Evolutionary conservation across 2,113 vertebrate genomes (phyloP).

Genomic region (Talpa occidentalis): DNA sequence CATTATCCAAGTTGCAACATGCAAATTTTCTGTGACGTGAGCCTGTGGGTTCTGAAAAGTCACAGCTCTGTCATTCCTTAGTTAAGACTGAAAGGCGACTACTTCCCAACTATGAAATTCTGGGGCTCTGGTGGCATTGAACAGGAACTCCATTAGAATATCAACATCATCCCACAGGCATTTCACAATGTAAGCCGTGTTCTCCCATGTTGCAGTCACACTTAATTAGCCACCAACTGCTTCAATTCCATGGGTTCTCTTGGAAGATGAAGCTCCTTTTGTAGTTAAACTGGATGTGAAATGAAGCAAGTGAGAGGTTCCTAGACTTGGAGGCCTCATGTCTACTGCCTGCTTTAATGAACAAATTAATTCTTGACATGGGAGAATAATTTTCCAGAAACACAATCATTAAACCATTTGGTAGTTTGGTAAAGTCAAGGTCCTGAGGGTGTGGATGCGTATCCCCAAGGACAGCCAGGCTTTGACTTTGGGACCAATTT

Average conservation of each 20-base stretch:
- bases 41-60: slow-evolving; percentile 91
- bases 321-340: slow-evolving; percentile 91
- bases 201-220: slow-evolving; percentile 93
- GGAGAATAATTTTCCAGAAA: slow-evolving; percentile 96
- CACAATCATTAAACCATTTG: slow-evolving; percentile 94
- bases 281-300: slow-evolving; percentile 94
- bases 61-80: slow-evolving; percentile 91
- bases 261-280: slow-evolving; percentile 97
- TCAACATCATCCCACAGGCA: slow-evolving; percentile 94
- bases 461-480: slow-evolving; percentile 79
- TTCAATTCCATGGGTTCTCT: slow-evolving; percentile 95
- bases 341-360: slow-evolving; percentile 94
- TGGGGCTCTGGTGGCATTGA: slow-evolving; percentile 96
- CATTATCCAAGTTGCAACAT: background rate
- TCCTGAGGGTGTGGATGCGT: slow-evolving; percentile 90
- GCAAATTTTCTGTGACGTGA: background rate
- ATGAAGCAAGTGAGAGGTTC: slow-evolving; percentile 93
- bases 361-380: slow-evolving; percentile 93
- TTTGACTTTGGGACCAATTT: slow-evolving; percentile 90
- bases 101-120: slow-evolving; percentile 97
- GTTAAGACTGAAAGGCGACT: slow-evolving; percentile 86
- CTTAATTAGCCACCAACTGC: slow-evolving; percentile 94
- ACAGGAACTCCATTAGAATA: slow-evolving; percentile 97
- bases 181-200: slow-evolving; percentile 92
- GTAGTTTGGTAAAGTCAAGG: slow-evolving; percentile 94